Evolutionary conservation across 2,113 vertebrate genomes (phyloP), one percentile per base, ranked within the genome.

Genomic region (Rhinoderma darwinii): DNA sequence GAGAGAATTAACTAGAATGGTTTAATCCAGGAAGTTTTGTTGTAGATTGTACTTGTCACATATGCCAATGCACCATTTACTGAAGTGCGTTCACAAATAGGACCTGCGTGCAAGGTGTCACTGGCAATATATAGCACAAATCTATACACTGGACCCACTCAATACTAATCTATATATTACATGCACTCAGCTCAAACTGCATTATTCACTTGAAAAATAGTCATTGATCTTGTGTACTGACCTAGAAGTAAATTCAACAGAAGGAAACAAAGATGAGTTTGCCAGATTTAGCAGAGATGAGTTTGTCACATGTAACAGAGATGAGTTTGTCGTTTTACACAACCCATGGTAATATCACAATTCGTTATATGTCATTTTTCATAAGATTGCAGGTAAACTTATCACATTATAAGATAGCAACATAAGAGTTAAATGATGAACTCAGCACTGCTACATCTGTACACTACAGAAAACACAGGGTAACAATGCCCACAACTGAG

Each of bases 41-140:
- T 2, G 30, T 68, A 35, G 63, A 68, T 68, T 18, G 15, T 44
- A 77, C 74, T 32, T 77, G 74, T 77, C 74, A 77, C 44, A 50
- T 50, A 50, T 47, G 32, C 63, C 78, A 81, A 81, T 81, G 54
- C 54, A 27, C 22, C 35, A 81, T 56, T 59, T 80, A 39, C 32
- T 41, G 63, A 81, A 41, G 54, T 79, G 50, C 30, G 35, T 27
- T 18, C 30, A 11, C 35, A 61, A 81, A 81, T 81, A 10, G 1
- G 35, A 81, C n/a, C 35, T 27, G 56, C 39, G n/a, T 63, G 54
- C 2, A 14, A 70, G 66, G 35, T 70, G 63, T 68, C 63, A 68
- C 63, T 18, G 66, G 39, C 66, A 37, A 70, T 70, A 70, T 37
- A 70, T 37, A 2, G 35, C 66, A 32, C 15, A 56, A 20, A 79